Percentiles rank a stretch among this genome's conserved stretches.
phyloP scores from a whole-genome alignment of 1,140 invertebrate genomes.

The Aphelinus certus region DNA sequence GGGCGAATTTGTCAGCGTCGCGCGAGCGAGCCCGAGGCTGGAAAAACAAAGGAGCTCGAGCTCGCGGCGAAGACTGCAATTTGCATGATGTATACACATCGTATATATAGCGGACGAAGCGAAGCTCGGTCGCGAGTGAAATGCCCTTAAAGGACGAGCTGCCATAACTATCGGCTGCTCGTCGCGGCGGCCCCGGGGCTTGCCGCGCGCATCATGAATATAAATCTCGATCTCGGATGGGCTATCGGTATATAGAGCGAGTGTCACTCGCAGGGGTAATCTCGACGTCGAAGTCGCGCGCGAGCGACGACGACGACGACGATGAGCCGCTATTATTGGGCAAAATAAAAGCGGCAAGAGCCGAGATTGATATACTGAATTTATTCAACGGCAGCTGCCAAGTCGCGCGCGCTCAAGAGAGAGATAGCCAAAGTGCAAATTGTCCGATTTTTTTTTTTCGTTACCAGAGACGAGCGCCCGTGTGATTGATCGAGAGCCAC shows the following conservation, averaged over 20 bases:
- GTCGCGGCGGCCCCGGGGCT: not conserved
- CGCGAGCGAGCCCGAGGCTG: not conserved
- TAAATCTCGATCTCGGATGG: slow-evolving; percentile 31
- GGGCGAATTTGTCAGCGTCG: slow-evolving; percentile 21
- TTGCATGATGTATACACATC: slow-evolving; percentile 25
- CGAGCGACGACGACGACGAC: slow-evolving; percentile 30
- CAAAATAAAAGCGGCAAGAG: not conserved
- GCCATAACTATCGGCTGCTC: not conserved
- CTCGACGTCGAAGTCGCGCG: slow-evolving; percentile 8
- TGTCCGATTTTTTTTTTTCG: not conserved
- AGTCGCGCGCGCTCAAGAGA: not conserved
- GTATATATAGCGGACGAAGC: not conserved
- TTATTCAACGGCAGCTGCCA: slow-evolving; percentile 32
- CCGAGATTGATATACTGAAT: slow-evolving; percentile 33
- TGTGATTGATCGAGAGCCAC: slow-evolving; percentile 31
- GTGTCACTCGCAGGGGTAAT: not conserved
- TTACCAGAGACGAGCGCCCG: not conserved
- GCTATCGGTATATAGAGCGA: no score
- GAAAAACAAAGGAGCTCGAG: not conserved
- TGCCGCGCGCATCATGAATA: slow-evolving; percentile 22
- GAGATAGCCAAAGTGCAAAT: slow-evolving; percentile 25
- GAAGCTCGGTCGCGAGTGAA: slow-evolving; percentile 20
- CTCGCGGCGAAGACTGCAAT: not conserved
- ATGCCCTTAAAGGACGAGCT: slow-evolving; percentile 28
- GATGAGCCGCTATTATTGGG: not conserved